Percentiles rank a stretch among this genome's conserved stretches.
phyloP scores from a whole-genome alignment of 2,888 invertebrate species.

The Mechanitis messenoides region DNA sequence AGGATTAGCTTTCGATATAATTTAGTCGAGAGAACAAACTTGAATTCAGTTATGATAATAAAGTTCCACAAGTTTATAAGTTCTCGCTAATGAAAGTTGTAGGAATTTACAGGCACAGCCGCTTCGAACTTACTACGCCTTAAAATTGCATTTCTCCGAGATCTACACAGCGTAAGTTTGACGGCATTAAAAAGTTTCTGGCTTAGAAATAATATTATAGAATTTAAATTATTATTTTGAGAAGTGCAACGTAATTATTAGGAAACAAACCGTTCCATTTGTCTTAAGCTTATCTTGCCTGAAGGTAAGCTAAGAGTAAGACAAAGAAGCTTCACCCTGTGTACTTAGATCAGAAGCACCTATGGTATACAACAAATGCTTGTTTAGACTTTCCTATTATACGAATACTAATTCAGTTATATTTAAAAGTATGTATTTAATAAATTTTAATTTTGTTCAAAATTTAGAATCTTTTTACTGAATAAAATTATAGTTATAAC shows the following conservation, averaged over 20 bases:
- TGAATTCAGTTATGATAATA: slow-evolving; percentile 8
- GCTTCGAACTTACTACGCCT: slow-evolving; percentile 2
- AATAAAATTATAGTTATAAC: too few species aligned
- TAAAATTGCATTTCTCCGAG: slow-evolving; percentile 2
- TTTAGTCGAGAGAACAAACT: slow-evolving; percentile 3
- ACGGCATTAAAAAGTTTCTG: neutral
- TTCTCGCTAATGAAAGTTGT: slow-evolving; percentile 9
- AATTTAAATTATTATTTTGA: too few species aligned
- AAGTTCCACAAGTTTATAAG: slow-evolving; percentile 11
- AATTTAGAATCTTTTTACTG: too few species aligned
- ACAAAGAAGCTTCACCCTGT: neutral
- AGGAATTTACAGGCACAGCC: slow-evolving; percentile 6
- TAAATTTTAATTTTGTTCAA: too few species aligned
- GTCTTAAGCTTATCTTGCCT: slow-evolving; percentile 1
- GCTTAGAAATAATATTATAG: neutral
- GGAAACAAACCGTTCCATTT: neutral
- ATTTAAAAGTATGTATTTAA: too few species aligned
- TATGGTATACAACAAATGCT: neutral
- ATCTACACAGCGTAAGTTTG: too few species aligned
- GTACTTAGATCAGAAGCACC: neutral
- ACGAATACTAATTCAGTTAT: too few species aligned
- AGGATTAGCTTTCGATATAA: neutral
- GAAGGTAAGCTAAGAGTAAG: too few species aligned
- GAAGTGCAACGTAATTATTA: neutral
- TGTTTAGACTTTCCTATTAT: neutral